A percentile compares a stretch with the other conserved stretches of the same genome.
These are phyloP conservation scores for Promerops cafer DNA, from an alignment of 2,113 vertebrate species.

Conservation along the genomic window DNA sequence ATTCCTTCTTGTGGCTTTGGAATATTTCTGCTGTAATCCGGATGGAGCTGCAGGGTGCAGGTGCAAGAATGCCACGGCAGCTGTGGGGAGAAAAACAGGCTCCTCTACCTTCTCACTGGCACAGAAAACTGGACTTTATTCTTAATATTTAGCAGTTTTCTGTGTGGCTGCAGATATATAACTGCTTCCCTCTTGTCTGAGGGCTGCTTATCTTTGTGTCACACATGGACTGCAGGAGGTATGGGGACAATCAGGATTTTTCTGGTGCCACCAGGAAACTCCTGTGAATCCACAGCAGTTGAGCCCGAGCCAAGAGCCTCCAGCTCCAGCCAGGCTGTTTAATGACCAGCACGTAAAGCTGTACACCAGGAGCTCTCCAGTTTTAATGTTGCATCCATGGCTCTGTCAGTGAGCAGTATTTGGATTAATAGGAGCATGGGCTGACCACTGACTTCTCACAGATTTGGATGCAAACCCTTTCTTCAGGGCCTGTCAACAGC, in stretches of 20 bases:
- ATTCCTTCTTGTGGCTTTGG: not conserved
- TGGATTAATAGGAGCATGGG: not conserved
- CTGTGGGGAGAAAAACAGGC: not conserved
- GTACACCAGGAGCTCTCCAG: not conserved
- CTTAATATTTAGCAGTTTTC: not conserved
- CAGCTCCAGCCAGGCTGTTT: not conserved
- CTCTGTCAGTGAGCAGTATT: not conserved
- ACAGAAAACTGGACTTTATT: not conserved
- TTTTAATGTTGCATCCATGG: not conserved
- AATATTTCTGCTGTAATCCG: not conserved
- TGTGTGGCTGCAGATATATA: not conserved
- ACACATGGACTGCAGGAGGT: not conserved
- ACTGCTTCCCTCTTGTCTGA: not conserved
- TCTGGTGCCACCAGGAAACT: not conserved
- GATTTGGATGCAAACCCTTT: not conserved
- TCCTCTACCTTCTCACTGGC: not conserved
- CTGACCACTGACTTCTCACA: not conserved
- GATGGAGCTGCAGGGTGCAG: not conserved
- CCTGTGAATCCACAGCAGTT: fast-evolving
- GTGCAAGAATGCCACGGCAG: not conserved
- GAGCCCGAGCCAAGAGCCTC: not conserved
- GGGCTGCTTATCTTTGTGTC: not conserved
- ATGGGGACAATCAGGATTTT: not conserved
- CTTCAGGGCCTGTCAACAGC: not conserved
- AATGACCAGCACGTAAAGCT: not conserved